Base-by-base conservation (phyloP, 2,797 vertebrate genomes). In the Enteromius viviparus region DNA sequence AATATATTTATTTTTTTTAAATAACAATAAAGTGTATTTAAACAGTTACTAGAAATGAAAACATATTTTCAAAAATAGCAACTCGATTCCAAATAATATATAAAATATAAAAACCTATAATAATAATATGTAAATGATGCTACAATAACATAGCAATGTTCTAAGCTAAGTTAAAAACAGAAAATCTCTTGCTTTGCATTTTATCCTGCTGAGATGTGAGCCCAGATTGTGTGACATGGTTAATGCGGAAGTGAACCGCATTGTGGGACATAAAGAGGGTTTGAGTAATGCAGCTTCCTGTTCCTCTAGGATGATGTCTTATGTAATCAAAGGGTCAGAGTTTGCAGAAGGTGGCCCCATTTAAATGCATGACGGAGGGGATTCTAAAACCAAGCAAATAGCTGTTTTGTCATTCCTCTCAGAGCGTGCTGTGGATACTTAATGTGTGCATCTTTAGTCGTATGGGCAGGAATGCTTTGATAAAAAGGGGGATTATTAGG, bases 281-380 rank as follows among this genome's bases (percentile, higher is more conserved):
- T 89, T 91, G 87, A 91, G 89, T 89, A 91, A 92, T 85, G 78
- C 78, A 45, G 87, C 89, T 93, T 92, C 92, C 92, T 91, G 85
- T 85, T 85, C 60, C 74, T 71, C 76, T 84, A 71, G 86, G 83
- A 84, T 19, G 34, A 11, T 40, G 87, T 81, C 87, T 92, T 91
- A 86, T 89, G 85, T 80, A 91, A 88, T 77, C 32, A 53, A 47
- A 82, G 80, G 86, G 72, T 72, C 17, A 21, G 21, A 80, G 88
- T 90, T 92, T 89, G 89, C 17, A 83, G 80, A 80, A 49, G 7
- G 71, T 42, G 42, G 11, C 34, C 65, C 17, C 34, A 45, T 76
- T 47, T 76, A 69, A 29, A 51, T 60, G 69, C 23, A 69, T 23
- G 26, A 49, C 58, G 29, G 40, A 76, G 40, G 29, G 21, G 6